phyloP scores from a whole-genome alignment of 2,888 invertebrate genomes.

The Harpagoxenus sublaevis region DNA sequence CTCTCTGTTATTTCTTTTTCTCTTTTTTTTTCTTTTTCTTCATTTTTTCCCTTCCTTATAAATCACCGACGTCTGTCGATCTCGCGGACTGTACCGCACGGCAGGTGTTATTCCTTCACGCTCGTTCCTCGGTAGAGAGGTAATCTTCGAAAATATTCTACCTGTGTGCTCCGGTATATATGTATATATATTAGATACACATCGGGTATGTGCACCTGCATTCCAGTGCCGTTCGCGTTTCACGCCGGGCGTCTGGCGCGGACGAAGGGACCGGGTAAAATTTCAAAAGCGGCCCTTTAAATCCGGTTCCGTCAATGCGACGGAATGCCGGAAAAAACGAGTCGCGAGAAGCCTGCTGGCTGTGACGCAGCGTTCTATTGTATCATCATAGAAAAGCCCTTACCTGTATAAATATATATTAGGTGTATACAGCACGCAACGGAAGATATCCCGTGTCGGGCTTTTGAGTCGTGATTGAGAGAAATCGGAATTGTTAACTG shows the following conservation, averaged over 20 bases:
- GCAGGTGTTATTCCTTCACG: conserved; percentile 49
- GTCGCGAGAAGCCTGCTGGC: not conserved
- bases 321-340: conserved; percentile 21
- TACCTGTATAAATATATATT: not conserved
- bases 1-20: not conserved
- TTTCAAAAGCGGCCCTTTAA: conserved; percentile 41
- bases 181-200: conserved; percentile 1
- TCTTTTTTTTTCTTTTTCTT: not conserved
- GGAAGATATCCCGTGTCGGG: not conserved
- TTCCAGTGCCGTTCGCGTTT: conserved; percentile 15
- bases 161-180: conserved; percentile 22
- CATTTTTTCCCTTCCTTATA: not conserved
- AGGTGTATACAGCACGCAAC: not conserved
- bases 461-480: not conserved
- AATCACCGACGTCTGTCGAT: conserved; percentile 11
- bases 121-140: conserved; percentile 14
- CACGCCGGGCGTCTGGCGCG: not conserved
- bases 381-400: conserved; percentile 7
- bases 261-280: conserved; percentile 22
- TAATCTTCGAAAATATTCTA: conserved; percentile 55
- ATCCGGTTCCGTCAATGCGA: conserved; percentile 31
- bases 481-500: not conserved
- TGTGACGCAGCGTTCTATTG: not conserved
- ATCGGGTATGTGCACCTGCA: conserved; percentile 33
- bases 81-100: conserved; percentile 15